Conservation (phyloP, 2,113 vertebrate genomes). For the Scopus umbretta region DNA sequence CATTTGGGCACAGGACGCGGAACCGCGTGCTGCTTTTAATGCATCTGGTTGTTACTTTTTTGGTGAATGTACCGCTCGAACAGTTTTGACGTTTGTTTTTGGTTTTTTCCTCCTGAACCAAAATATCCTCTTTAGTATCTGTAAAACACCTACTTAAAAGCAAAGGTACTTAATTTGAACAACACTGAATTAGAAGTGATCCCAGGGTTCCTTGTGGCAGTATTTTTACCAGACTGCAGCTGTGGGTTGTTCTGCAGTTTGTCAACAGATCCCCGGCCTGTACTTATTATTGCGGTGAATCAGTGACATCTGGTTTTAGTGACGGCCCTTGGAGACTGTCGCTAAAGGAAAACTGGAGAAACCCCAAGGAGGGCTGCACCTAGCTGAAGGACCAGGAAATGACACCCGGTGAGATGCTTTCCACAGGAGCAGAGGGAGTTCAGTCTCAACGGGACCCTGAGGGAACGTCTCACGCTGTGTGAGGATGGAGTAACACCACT, state of each 20-base stretch:
- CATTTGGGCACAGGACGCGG: neutral
- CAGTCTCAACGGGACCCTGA: neutral
- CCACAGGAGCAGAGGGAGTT: accelerated
- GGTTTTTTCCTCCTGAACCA: neutral
- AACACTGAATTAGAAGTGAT: neutral
- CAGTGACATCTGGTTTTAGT: neutral
- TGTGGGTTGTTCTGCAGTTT: neutral
- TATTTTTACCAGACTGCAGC: neutral
- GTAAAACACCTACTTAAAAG: neutral
- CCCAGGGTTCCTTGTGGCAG: neutral
- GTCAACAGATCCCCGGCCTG: neutral
- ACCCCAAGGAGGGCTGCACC: neutral
- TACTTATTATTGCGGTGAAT: neutral
- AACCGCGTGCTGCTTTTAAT: neutral
- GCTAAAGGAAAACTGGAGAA: neutral
- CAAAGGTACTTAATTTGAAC: neutral
- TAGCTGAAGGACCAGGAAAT: neutral
- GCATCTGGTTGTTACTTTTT: neutral
- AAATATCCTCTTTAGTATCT: neutral
- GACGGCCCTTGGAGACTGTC: neutral
- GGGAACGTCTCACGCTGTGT: neutral
- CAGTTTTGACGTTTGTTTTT: neutral
- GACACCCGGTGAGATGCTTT: neutral
- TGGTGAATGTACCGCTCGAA: neutral
- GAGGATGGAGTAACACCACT: accelerated